Evolutionary conservation across 2,888 invertebrate species (phyloP), one percentile per base, ranked within the genome.

Genomic region (Syrista parreyssii): DNA sequence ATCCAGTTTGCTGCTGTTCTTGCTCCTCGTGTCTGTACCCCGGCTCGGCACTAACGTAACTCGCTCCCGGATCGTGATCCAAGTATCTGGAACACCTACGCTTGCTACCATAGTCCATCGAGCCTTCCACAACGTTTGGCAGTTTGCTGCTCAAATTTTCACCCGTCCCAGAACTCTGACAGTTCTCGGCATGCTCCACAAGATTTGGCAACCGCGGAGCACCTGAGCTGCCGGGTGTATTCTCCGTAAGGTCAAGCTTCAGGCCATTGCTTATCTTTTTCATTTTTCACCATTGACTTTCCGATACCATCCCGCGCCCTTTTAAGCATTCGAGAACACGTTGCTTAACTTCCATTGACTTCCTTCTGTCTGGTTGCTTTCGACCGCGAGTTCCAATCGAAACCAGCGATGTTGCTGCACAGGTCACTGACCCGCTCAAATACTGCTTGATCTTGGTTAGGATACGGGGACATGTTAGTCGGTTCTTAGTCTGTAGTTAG

Each of bases 51-150:
- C 75, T 74, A 12, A n/a, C 40, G 1, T 76, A 11, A 55, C 0
- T 80, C 78, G 71, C 75, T 33, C 34, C 74, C n/a, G 75, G 68
- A 33, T 90, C 91, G 84, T 89, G 89, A 79, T 90, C 89, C 87
- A 91, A 86, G 86, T 91, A 91, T 84, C 90, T 89, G 86, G 91
- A 91, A 82, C 91, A 91, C 87, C 91, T 89, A 73, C 90, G 89
- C 85, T 91, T 91, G 83, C 83, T 89, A 88, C 91, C 91, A 91
- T 91, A 91, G 91, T 91, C 91, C 91, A 91, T 91, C 88, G 91
- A 91, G 88, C 91, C 91, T 86, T 91, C 91, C 80, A 91, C 91
- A 68, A 91, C 88, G 91, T 91, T 91, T 71, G 91, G 91, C 86
- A 91, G 84, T 87, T 91, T 91, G 84, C 91, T 89, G 84, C 89